A percentile compares a stretch with the other conserved stretches of the same genome.
Conservation (phyloP, 2,797 vertebrate species). For the Anguilla anguilla region DNA sequence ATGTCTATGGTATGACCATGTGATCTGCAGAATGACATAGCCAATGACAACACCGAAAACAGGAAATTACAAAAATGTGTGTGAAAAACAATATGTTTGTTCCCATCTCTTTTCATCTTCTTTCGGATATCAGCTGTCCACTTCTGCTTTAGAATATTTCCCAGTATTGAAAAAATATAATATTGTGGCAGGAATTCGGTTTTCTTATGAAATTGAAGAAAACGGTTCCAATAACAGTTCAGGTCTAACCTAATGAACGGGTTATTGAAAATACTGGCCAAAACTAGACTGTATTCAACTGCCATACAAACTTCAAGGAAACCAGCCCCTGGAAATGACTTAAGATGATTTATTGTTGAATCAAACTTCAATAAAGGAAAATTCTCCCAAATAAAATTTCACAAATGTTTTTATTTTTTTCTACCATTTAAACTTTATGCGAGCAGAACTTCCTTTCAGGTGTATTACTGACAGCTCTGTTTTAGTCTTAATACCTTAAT, state of each 20-base stretch:
- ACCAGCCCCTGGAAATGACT: background rate
- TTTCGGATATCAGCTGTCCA: background rate
- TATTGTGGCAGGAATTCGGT: background rate
- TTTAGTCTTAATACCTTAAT: background rate
- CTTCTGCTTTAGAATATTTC: background rate
- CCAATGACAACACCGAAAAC: background rate
- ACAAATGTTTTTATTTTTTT: background rate
- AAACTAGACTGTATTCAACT: too few relatives aligned
- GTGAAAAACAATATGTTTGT: background rate
- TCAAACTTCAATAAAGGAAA: background rate
- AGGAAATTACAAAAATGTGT: background rate
- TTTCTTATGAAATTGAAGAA: background rate
- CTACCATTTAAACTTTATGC: background rate
- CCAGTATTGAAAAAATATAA: background rate
- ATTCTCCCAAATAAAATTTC: background rate
- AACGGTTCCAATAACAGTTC: background rate
- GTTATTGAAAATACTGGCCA: too few relatives aligned
- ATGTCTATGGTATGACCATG: too few relatives aligned
- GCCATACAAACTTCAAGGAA: background rate
- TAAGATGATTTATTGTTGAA: background rate
- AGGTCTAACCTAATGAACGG: background rate
- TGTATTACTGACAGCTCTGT: background rate
- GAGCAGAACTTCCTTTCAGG: background rate
- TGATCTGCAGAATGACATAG: too few relatives aligned
- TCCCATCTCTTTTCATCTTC: background rate